phyloP scores from a whole-genome alignment of 2,888 invertebrate species.

The Rhamphomyia laevipes region DNA sequence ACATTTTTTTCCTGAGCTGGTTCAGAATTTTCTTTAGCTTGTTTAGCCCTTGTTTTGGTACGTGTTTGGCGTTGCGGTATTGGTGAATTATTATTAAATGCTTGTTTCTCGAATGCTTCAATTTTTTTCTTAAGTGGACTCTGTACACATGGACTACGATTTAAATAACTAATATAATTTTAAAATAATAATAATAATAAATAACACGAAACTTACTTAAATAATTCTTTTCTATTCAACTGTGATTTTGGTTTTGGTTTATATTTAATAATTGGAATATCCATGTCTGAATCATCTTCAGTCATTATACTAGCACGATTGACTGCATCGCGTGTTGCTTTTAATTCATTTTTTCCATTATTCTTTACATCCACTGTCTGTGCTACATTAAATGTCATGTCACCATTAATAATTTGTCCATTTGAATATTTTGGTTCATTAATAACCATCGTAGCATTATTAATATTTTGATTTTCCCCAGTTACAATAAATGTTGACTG shows the following conservation, averaged over 20 bases:
- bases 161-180: neutral
- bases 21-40: constrained; percentile 21
- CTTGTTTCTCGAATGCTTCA: constrained; percentile 45
- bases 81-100: constrained; percentile 16
- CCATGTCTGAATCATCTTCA: constrained; percentile 29
- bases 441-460: constrained; percentile 14
- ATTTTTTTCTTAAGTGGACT: constrained; percentile 50
- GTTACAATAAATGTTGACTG: constrained; percentile 21
- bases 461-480: constrained; percentile 19
- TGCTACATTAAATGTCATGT: constrained; percentile 21
- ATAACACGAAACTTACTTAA: constrained; percentile 25
- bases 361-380: neutral
- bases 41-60: constrained; percentile 19
- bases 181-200: neutral
- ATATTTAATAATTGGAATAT: constrained; percentile 4
- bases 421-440: constrained; percentile 5
- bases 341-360: neutral
- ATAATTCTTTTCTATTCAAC: constrained; percentile 31
- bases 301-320: constrained; percentile 26
- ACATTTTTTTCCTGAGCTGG: constrained; percentile 20
- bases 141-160: constrained; percentile 43
- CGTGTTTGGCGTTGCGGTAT: constrained; percentile 13
- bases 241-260: constrained; percentile 21
- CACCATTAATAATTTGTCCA: constrained; percentile 7
- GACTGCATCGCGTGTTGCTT: constrained; percentile 7